phyloP scores from a whole-genome alignment of 2,888 invertebrate genomes.

The Cryptophagus acutangulus region DNA sequence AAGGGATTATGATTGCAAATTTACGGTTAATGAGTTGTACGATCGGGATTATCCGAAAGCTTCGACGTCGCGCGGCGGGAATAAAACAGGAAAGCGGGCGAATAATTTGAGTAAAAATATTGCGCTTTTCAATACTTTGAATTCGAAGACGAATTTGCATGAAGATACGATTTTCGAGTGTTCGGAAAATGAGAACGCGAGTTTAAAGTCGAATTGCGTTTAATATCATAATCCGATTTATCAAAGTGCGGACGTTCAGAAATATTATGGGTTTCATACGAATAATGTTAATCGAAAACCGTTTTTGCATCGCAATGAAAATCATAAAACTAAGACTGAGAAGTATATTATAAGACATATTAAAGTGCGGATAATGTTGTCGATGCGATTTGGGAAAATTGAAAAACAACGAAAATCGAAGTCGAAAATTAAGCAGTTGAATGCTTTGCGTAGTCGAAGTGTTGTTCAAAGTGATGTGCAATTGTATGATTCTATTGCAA shows the following conservation, averaged over 20 bases:
- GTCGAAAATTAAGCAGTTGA: slow-evolving; percentile 13
- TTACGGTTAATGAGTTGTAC: slow-evolving; percentile 36
- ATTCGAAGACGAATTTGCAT: slow-evolving; percentile 41
- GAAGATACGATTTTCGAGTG: slow-evolving; percentile 47
- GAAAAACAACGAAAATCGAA: slow-evolving; percentile 38
- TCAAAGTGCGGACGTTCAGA: slow-evolving; percentile 11
- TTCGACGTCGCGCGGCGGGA: no score
- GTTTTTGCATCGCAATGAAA: no score
- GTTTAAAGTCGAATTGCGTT: slow-evolving; percentile 33
- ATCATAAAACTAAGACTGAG: slow-evolving; percentile 47
- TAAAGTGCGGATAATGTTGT: slow-evolving; percentile 62
- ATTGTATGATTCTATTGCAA: slow-evolving; percentile 26
- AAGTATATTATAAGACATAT: slow-evolving; percentile 61
- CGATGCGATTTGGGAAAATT: slow-evolving; percentile 57
- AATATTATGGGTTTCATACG: slow-evolving; percentile 28
- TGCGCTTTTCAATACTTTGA: slow-evolving; percentile 37
- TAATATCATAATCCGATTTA: slow-evolving; percentile 47
- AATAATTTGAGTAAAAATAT: slow-evolving; percentile 30
- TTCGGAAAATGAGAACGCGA: slow-evolving; percentile 43
- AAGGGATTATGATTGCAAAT: slow-evolving; percentile 30
- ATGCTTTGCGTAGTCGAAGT: slow-evolving; percentile 9
- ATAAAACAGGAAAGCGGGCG: slow-evolving; percentile 9
- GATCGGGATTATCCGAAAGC: no score
- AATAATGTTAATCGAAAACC: slow-evolving; percentile 22
- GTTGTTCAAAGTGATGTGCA: slow-evolving; percentile 17